Conservation (phyloP, 2,797 vertebrate genomes). For the Hippocampus kuda region DNA sequence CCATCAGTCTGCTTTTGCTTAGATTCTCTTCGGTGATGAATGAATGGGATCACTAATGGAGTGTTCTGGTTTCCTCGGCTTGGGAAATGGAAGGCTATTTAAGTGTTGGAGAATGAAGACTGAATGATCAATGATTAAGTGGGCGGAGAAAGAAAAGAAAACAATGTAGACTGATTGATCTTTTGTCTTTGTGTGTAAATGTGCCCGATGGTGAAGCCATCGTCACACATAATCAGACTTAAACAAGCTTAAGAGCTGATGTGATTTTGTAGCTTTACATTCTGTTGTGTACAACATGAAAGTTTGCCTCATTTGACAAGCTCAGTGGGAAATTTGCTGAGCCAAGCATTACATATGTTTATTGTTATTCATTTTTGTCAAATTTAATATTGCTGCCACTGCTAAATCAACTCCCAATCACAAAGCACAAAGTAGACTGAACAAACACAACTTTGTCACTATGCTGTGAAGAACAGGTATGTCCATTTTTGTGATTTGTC, state of each 20-base stretch:
- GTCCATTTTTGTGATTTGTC: too few relatives aligned
- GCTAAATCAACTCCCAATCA: neutral
- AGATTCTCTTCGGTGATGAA: too few relatives aligned
- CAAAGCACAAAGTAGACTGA: neutral
- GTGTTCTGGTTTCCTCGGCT: neutral
- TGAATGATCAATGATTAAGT: constrained; percentile 8
- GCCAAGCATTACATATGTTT: neutral
- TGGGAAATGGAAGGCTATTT: neutral
- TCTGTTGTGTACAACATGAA: neutral
- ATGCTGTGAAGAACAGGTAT: too few relatives aligned
- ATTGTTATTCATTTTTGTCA: neutral
- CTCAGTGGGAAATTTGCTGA: neutral
- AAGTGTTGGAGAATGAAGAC: constrained; percentile 4
- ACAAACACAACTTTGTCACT: neutral
- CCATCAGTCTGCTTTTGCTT: constrained; percentile 21
- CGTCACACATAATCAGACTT: constrained; percentile 8
- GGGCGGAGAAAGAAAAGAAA: constrained; percentile 12
- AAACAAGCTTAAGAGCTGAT: constrained; percentile 14
- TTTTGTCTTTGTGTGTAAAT: constrained; percentile 18
- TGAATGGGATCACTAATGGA: neutral
- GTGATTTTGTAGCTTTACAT: constrained; percentile 16
- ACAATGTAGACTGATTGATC: constrained; percentile 16
- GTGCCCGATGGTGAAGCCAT: neutral
- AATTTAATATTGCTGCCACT: too few relatives aligned
- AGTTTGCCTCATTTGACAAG: neutral